Evolutionary conservation across 2,888 invertebrate genomes (phyloP).

Genomic region (Zeuzera pyrina): DNA sequence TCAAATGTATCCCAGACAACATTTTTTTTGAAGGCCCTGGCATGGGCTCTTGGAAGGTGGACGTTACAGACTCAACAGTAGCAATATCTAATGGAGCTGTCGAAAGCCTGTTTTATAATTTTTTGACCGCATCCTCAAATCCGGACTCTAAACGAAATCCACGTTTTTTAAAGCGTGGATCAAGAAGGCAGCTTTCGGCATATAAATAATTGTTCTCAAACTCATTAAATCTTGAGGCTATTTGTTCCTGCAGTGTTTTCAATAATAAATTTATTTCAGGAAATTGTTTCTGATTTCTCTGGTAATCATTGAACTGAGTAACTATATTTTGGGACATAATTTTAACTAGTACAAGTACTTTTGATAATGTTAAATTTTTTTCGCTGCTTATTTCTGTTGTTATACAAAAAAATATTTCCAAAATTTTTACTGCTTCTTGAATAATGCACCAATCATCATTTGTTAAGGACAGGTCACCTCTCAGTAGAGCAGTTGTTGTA

Average conservation of each 20-base stretch:
- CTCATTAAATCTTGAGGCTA: neutral
- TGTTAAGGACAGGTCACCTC: constrained; percentile 6
- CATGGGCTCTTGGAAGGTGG: too few species aligned
- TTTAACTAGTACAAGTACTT: constrained; percentile 3
- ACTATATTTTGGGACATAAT: neutral
- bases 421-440: constrained; percentile 7
- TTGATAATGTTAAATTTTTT: constrained; percentile 8
- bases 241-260: neutral
- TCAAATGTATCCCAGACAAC: neutral
- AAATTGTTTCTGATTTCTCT: neutral
- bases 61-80: constrained; percentile 1
- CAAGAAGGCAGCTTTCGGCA: neutral
- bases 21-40: neutral
- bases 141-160: neutral
- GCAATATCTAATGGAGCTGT: neutral
- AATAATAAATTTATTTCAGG: neutral
- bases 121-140: neutral
- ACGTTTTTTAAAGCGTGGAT: neutral
- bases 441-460: constrained; percentile 7
- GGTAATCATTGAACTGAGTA: neutral
- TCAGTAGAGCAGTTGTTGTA: constrained; percentile 7
- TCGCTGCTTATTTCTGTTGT: constrained; percentile 6
- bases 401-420: constrained; percentile 8
- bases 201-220: neutral
- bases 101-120: neutral